These are phyloP conservation scores for Trididemnum miniatum DNA, from an alignment of 23 tunicate species.

Conservation along the genomic window DNA sequence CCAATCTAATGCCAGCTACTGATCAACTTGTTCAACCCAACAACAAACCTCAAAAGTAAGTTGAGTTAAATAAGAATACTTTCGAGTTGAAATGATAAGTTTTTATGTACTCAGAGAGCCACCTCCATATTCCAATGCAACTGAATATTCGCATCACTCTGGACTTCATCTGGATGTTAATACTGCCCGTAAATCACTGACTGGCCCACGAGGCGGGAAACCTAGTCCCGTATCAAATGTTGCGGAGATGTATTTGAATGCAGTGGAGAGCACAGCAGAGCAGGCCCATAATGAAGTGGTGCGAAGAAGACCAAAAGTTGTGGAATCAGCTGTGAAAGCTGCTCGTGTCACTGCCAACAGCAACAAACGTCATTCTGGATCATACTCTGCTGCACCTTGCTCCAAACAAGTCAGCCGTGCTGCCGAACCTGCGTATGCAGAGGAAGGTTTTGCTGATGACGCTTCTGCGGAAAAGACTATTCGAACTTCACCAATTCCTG, in stretches of 20 bases:
- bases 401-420: slow-evolving; percentile 61
- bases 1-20: no score
- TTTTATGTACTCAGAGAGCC: slow-evolving; percentile 51
- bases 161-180: slow-evolving; percentile 7
- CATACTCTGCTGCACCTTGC: slow-evolving; percentile 75
- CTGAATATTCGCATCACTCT: neutral
- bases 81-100: no score
- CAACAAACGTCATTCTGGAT: slow-evolving; percentile 87
- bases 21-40: no score
- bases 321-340: slow-evolving; percentile 68
- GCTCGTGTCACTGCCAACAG: slow-evolving; percentile 67
- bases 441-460: slow-evolving; percentile 28
- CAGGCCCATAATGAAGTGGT: slow-evolving; percentile 17
- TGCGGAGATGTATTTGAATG: slow-evolving; percentile 55
- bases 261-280: slow-evolving; percentile 51
- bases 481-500: slow-evolving; percentile 68
- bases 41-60: no score
- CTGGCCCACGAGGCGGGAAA: slow-evolving; percentile 61
- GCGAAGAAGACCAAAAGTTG: slow-evolving; percentile 38
- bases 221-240: slow-evolving; percentile 49
- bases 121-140: slow-evolving; percentile 49
- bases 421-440: slow-evolving; percentile 14
- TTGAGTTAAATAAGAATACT: no score
- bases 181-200: slow-evolving; percentile 42
- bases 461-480: slow-evolving; percentile 45